Evolutionary conservation across 2,797 vertebrate species (phyloP).

Genomic region (Molossus molossus): DNA sequence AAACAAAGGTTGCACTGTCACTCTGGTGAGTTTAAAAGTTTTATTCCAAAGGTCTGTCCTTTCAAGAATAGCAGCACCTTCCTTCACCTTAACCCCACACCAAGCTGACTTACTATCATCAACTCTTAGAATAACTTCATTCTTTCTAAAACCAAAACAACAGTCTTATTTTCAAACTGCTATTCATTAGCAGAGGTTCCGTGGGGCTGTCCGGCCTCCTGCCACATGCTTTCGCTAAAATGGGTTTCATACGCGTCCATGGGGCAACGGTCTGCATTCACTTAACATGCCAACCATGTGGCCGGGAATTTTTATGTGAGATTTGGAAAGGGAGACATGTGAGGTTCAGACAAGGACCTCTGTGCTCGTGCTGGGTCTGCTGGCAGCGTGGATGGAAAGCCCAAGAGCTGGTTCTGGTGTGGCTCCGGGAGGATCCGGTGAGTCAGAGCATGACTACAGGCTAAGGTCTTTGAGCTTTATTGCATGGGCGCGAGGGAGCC

Average conservation of each 20-base stretch:
- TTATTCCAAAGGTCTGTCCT: not conserved
- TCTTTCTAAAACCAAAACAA: slow-evolving; percentile 67
- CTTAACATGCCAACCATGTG: slow-evolving; percentile 56
- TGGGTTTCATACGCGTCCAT: not conserved
- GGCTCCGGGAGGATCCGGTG: not conserved
- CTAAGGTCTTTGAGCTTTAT: not conserved
- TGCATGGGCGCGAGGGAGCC: not conserved
- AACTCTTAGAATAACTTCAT: slow-evolving; percentile 42
- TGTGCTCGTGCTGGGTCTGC: not conserved
- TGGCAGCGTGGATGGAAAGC: not conserved
- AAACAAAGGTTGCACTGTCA: slow-evolving; percentile 76
- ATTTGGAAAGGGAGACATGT: slow-evolving; percentile 26
- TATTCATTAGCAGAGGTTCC: slow-evolving; percentile 53
- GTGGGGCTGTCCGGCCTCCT: not conserved
- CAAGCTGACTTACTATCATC: slow-evolving; percentile 20
- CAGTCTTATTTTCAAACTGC: slow-evolving; percentile 28
- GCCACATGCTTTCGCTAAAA: slow-evolving; percentile 55
- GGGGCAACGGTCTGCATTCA: slow-evolving; percentile 46
- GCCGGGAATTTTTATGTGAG: slow-evolving; percentile 56
- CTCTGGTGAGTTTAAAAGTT: slow-evolving; percentile 25
- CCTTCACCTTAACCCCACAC: not conserved
- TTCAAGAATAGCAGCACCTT: slow-evolving; percentile 26
- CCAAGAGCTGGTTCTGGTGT: not conserved
- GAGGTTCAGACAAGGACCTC: not conserved
- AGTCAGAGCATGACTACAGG: not conserved